These are phyloP conservation scores for Gerris lacustris DNA, from an alignment of 2,888 invertebrate species.

Conservation along the genomic window DNA sequence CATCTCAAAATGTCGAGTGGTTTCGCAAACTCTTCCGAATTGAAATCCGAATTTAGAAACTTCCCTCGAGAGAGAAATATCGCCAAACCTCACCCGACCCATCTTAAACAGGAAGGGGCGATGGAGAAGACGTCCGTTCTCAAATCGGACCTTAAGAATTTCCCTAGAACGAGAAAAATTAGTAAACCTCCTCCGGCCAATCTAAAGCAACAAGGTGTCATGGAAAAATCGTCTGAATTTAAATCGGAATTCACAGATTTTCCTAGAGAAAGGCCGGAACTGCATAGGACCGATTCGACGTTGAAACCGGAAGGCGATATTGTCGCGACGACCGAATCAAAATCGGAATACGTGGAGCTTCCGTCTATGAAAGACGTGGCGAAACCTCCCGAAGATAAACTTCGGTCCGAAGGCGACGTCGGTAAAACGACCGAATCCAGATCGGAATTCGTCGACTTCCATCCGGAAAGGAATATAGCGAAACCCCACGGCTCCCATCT, in stretches of 20 bases:
- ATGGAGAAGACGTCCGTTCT: constrained; percentile 16
- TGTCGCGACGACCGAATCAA: constrained; percentile 20
- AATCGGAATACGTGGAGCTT: constrained; percentile 24
- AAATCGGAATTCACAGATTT: constrained; percentile 22
- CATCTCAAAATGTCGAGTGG: constrained; percentile 24
- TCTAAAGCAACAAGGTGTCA: constrained; percentile 24
- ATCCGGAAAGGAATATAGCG: constrained; percentile 20
- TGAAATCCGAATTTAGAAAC: constrained; percentile 19
- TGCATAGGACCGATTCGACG: constrained; percentile 22
- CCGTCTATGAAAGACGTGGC: constrained; percentile 14
- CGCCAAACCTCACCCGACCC: constrained; percentile 9
- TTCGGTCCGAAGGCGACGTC: constrained; percentile 26
- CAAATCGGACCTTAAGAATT: constrained; percentile 17
- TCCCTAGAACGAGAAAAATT: constrained; percentile 8
- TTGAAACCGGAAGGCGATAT: constrained; percentile 24
- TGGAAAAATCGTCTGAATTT: constrained; percentile 21
- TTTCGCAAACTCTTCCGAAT: constrained; percentile 22
- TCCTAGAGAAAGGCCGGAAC: constrained; percentile 23
- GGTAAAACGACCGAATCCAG: constrained; percentile 23
- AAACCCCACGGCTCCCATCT: constrained; percentile 14
- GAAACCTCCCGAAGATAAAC: constrained; percentile 14
- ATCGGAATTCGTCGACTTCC: constrained; percentile 27
- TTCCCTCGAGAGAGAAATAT: constrained; percentile 21
- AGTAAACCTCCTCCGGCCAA: constrained; percentile 16
- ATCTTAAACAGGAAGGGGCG: constrained; percentile 19